phyloP scores from a whole-genome alignment of 2,888 invertebrate species.

The Drosophila acutilabella region DNA sequence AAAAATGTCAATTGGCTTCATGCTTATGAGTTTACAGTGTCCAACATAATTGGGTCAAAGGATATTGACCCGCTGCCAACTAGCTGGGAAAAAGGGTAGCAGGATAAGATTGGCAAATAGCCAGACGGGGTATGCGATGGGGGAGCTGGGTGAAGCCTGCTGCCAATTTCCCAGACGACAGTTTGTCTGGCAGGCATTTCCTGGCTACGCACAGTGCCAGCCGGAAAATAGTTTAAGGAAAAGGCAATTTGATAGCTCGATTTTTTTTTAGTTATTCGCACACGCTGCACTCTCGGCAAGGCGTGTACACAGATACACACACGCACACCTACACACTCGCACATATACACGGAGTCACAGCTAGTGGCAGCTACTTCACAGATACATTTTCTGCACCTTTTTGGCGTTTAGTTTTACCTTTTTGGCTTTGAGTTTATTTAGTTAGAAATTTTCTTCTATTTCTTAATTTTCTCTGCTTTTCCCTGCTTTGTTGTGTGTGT shows the following conservation, averaged over 20 bases:
- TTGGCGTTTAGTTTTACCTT: slow-evolving; percentile 56
- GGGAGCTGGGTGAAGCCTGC: slow-evolving; percentile 22
- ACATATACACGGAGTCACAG: slow-evolving; percentile 25
- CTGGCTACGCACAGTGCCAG: slow-evolving; percentile 20
- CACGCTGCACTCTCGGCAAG: slow-evolving; percentile 56
- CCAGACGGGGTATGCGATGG: slow-evolving; percentile 34
- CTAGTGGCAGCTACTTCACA: slow-evolving; percentile 47
- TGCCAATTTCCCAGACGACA: slow-evolving; percentile 49
- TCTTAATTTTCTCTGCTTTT: slow-evolving; percentile 2
- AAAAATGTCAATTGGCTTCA: slow-evolving; percentile 66
- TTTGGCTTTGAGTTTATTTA: slow-evolving; percentile 59
- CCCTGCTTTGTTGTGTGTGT: slow-evolving; percentile 26
- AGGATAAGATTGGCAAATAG: slow-evolving; percentile 41
- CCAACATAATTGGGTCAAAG: slow-evolving; percentile 81
- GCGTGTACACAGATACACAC: slow-evolving; percentile 60
- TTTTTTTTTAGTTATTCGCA: slow-evolving; percentile 48
- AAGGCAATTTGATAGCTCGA: slow-evolving; percentile 33
- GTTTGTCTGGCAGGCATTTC: slow-evolving; percentile 58
- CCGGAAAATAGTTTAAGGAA: slow-evolving; percentile 20
- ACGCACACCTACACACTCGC: slow-evolving; percentile 20
- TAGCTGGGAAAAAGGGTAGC: slow-evolving; percentile 8
- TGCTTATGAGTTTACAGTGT: slow-evolving; percentile 57
- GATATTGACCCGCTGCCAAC: slow-evolving; percentile 79
- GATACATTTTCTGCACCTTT: slow-evolving; percentile 68
- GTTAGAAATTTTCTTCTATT: slow-evolving; percentile 22